Conservation (phyloP, 2,797 vertebrate genomes). For the Coluber constrictor region DNA sequence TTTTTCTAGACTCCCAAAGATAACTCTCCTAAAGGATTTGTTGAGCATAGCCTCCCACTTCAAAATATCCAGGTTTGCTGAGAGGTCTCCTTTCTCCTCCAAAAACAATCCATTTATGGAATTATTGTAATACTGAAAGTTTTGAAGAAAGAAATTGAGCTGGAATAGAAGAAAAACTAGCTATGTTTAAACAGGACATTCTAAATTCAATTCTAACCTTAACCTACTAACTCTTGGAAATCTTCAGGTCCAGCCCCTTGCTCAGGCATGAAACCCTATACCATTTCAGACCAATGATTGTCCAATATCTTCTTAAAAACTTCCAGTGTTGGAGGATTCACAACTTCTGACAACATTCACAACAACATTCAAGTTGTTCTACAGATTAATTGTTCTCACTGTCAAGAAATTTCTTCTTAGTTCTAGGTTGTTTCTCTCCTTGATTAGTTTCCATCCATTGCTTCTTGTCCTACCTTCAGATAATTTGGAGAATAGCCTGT, state of each 20-base stretch:
- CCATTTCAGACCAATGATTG: neutral
- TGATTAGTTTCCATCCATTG: neutral
- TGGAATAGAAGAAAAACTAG: neutral
- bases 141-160: neutral
- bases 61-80: neutral
- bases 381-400: neutral
- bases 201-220: neutral
- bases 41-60: neutral
- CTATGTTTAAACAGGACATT: neutral
- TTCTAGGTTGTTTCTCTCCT: neutral
- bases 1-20: neutral
- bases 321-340: too few relatives aligned
- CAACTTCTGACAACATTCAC: too few relatives aligned
- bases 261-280: neutral
- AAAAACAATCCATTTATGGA: neutral
- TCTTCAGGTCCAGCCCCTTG: neutral
- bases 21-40: neutral
- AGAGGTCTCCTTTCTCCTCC: neutral
- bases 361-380: neutral
- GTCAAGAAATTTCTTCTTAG: neutral
- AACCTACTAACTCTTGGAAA: neutral
- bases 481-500: neutral
- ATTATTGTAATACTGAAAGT: neutral
- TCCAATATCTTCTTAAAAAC: neutral
- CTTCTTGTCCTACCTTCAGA: too few relatives aligned